Evolutionary conservation across 2,113 vertebrate genomes (phyloP).

Genomic region (Pungitius pungitius): DNA sequence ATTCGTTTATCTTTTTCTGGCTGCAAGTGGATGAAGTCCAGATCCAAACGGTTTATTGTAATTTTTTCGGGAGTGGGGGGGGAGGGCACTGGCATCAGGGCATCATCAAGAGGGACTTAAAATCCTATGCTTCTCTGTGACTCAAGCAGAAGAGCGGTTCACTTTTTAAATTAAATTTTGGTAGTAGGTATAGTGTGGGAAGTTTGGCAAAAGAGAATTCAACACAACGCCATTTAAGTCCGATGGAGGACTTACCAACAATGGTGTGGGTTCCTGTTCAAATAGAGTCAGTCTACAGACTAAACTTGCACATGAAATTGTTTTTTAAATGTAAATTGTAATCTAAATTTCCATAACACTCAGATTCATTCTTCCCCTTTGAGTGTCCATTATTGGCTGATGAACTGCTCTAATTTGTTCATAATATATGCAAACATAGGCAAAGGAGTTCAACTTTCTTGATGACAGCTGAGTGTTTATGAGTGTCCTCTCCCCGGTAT

Average conservation of each 20-base stretch:
- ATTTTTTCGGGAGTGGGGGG: background rate
- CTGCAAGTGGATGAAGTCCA: slow-evolving; percentile 4
- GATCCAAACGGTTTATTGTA: slow-evolving; percentile 6
- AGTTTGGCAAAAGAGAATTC: slow-evolving; percentile 4
- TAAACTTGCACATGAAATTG: background rate
- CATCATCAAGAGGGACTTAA: background rate
- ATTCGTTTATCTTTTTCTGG: background rate
- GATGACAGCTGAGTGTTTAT: background rate
- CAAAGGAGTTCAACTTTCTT: background rate
- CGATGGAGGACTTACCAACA: slow-evolving; percentile 21
- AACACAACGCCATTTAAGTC: slow-evolving; percentile 8
- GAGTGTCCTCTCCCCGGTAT: background rate
- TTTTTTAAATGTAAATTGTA: background rate
- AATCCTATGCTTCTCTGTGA: background rate
- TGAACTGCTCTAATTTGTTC: background rate
- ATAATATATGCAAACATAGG: background rate
- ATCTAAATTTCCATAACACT: too few relatives aligned
- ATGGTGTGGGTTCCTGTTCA: background rate
- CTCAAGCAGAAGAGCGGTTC: background rate
- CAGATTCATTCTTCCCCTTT: background rate
- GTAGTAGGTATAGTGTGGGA: too few relatives aligned
- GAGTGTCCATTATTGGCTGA: background rate
- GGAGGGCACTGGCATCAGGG: background rate
- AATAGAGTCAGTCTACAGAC: background rate
- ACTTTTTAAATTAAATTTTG: background rate